Evolutionary conservation across 2,888 invertebrate species (phyloP).

Genomic region (Ferrisia virgata): DNA sequence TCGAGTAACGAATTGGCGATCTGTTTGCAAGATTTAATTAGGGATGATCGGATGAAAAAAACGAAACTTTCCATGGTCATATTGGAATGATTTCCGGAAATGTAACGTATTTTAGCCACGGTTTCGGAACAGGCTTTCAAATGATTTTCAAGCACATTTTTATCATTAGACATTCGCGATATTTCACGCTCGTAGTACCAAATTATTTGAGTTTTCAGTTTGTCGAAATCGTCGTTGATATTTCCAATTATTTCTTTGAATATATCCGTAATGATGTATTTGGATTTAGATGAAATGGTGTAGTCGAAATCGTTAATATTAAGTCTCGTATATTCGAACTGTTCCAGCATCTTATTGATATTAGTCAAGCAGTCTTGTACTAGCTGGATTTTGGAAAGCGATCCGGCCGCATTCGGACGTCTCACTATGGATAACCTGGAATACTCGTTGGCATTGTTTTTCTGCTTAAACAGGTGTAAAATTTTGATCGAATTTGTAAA

Average conservation of each 20-base stretch:
- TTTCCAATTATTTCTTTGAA: neutral
- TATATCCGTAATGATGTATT: neutral
- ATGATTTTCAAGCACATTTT: neutral
- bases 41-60: neutral
- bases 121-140: neutral
- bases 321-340: neutral
- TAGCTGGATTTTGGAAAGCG: neutral
- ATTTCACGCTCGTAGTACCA: neutral
- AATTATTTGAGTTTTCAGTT: neutral
- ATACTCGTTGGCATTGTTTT: neutral
- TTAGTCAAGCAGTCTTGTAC: neutral
- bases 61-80: neutral
- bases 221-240: neutral
- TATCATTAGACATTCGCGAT: neutral
- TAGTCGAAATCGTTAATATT: neutral
- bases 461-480: neutral
- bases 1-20: neutral
- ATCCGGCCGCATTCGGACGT: neutral
- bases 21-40: neutral
- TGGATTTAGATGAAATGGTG: slow-evolving; percentile 32
- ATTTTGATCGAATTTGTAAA: neutral
- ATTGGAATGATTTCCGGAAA: too few species aligned
- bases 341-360: neutral
- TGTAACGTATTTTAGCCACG: neutral
- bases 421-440: neutral